Evolutionary conservation across 2,797 vertebrate species (phyloP).

Genomic region (Gallinago nigripennis): DNA sequence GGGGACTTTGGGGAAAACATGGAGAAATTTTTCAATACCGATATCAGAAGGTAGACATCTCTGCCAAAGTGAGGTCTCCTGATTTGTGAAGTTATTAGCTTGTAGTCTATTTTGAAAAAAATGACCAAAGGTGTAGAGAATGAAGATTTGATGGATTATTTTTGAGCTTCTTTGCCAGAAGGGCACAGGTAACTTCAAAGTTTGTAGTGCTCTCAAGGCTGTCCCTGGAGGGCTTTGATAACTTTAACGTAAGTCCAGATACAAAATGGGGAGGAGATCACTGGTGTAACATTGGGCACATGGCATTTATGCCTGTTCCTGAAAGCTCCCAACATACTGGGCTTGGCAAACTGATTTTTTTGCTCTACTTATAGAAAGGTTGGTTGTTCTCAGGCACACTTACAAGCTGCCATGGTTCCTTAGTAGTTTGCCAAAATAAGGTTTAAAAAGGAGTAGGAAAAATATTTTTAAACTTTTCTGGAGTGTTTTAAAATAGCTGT

Average conservation of each 20-base stretch:
- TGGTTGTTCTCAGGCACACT: neutral
- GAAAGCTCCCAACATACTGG: neutral
- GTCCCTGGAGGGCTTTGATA: neutral
- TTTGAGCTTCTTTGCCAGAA: neutral
- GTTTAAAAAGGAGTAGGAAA: neutral
- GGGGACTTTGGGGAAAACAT: no score
- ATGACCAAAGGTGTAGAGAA: neutral
- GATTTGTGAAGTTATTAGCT: neutral
- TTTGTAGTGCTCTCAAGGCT: neutral
- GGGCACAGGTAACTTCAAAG: neutral
- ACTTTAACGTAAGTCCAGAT: neutral
- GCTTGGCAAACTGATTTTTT: neutral
- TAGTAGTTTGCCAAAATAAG: neutral
- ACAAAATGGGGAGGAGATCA: neutral
- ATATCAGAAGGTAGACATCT: neutral
- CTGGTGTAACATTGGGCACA: neutral
- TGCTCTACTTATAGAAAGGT: neutral
- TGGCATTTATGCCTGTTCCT: neutral
- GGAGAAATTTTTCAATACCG: neutral
- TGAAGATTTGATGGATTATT: neutral
- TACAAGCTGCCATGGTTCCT: neutral
- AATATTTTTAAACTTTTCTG: neutral
- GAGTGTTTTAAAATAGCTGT: neutral
- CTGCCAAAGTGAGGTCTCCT: neutral
- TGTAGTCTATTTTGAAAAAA: neutral